Percentiles rank a stretch among this genome's conserved stretches.
Conservation (phyloP, 2,113 vertebrate species). For the Hippocampus zosterae region DNA sequence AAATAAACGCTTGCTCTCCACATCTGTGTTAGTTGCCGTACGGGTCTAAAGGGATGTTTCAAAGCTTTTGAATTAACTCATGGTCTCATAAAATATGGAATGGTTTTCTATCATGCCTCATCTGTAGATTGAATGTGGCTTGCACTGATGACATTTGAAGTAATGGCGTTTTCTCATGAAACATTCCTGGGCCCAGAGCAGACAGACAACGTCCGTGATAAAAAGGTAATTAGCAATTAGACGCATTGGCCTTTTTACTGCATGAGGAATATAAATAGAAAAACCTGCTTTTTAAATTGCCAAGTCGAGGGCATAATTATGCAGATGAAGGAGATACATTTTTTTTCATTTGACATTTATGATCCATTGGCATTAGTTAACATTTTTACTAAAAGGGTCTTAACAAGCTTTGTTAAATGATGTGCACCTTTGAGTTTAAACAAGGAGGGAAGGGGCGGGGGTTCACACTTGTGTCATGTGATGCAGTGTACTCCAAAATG, state of each 20-base stretch:
- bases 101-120: constrained; percentile 34
- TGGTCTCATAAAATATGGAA: constrained; percentile 36
- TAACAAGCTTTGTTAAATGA: not conserved
- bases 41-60: constrained; percentile 27
- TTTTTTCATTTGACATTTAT: not conserved
- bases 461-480: not conserved
- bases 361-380: not conserved
- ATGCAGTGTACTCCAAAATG: not conserved
- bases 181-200: not conserved
- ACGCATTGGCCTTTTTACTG: not conserved
- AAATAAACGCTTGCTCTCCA: constrained; percentile 20
- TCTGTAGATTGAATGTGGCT: constrained; percentile 19
- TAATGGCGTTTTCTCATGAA: constrained; percentile 1
- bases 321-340: not conserved
- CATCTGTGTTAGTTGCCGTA: constrained; percentile 39
- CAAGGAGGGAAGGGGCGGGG: too few relatives aligned
- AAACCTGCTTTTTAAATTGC: not conserved
- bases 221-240: constrained; percentile 9
- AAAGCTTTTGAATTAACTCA: constrained; percentile 31
- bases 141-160: not conserved
- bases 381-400: not conserved
- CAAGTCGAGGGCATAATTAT: not conserved
- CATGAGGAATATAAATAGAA: not conserved
- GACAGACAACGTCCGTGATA: not conserved
- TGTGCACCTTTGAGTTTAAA: not conserved